Evolutionary conservation across 2,888 invertebrate species (phyloP), one percentile per base, ranked within the genome.

Genomic region (Mycalesis mineus): DNA sequence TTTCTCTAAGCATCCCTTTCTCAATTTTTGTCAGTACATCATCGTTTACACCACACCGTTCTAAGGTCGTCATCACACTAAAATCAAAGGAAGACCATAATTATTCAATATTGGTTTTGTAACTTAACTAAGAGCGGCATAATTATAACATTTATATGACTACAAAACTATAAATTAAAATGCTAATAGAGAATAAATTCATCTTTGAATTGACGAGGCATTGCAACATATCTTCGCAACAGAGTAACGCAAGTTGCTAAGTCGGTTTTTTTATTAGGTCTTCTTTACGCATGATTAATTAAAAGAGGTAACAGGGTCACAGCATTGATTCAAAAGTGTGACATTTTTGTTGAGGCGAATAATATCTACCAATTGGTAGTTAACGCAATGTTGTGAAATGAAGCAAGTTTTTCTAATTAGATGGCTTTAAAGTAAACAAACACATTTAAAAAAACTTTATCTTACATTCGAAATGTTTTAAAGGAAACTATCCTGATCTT

Each of bases 101-200:
- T 37, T 53, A 48, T 29, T 48, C 17, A 42, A 36, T 29, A 48
- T 45, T 39, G 28, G 39, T 53, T 55, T 49, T 41, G 53, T 33
- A 56, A 53, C 44, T 9, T 31, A 33, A 42, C 31, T 31, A 28
- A 28, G 22, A 49, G 39, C 39, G 29, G 47, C 37, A 60, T 60
- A 57, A 57, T 55, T 47, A 60, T 37, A 55, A 57, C 45, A 60
- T 57, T 45, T 50, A 55, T 57, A 54, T 54, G 50, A 50, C 47
- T 40, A 50, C 51, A 48, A 41, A 17, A 28, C 55, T 33, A 8
- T 51, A 55, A 55, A 60, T 54, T 54, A 47, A 17, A 42, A 61
- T 61, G 41, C 54, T 50, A 60, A 60, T 60, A 47, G 56, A 48
- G 31, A 28, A 45, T 50, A 50, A 53, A 57, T 57, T 45, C 14